Conservation (phyloP, 2,888 invertebrate species). For the Latrodectus elegans region DNA sequence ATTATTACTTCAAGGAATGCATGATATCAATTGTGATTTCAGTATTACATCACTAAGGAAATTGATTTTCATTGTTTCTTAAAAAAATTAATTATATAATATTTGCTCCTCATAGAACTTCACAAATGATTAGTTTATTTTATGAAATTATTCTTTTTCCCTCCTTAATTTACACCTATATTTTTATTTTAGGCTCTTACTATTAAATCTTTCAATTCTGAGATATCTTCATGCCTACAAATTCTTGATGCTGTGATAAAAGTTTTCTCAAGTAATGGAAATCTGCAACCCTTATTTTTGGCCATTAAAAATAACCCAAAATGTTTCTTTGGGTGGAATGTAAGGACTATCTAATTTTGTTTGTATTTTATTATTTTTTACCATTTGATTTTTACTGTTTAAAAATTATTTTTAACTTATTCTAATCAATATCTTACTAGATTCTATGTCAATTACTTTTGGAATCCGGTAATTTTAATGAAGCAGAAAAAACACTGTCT, state of each 20-base stretch:
- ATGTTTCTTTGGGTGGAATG: conserved; percentile 58
- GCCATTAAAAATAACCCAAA: conserved; percentile 58
- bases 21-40: too few relatives aligned
- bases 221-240: conserved; percentile 40
- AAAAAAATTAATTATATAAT: too few relatives aligned
- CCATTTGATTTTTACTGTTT: neutral
- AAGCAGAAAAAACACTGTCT: conserved; percentile 57
- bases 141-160: too few relatives aligned
- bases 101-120: too few relatives aligned
- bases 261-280: conserved; percentile 44
- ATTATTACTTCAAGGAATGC: too few relatives aligned
- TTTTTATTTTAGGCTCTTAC: conserved; percentile 27
- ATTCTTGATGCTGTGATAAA: conserved; percentile 53
- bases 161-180: too few relatives aligned
- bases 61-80: too few relatives aligned
- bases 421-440: conserved; percentile 12
- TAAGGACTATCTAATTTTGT: conserved; percentile 11
- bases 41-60: too few relatives aligned
- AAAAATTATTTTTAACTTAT: neutral
- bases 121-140: too few relatives aligned
- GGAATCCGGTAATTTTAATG: conserved; percentile 38
- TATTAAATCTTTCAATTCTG: conserved; percentile 42
- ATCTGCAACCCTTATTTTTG: conserved; percentile 40
- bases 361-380: conserved; percentile 8
- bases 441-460: conserved; percentile 39